Conservation (phyloP, 2,888 invertebrate genomes). For the Caenorhabditis sp. region DNA sequence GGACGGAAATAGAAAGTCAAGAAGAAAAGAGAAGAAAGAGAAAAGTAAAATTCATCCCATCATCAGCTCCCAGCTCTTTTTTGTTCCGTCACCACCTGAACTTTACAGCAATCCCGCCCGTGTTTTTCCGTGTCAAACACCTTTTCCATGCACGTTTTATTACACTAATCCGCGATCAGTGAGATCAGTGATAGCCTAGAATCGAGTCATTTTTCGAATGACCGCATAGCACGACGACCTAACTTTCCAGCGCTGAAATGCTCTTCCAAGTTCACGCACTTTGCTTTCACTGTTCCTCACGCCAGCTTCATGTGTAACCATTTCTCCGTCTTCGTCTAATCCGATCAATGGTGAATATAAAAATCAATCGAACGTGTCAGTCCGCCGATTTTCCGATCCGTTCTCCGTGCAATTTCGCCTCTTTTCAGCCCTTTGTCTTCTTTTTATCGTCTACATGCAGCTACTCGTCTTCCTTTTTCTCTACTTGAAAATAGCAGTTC, state of each 20-base stretch:
- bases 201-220: neutral
- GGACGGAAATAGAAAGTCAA: neutral
- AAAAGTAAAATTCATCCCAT: neutral
- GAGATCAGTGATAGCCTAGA: neutral
- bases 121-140: conserved; percentile 15
- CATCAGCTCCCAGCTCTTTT: too few relatives aligned
- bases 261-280: neutral
- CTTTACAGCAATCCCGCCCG: neutral
- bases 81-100: too few relatives aligned
- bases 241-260: too few relatives aligned
- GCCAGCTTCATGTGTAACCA: too few relatives aligned
- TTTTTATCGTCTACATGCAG: conserved; percentile 30
- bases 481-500: conserved; percentile 2
- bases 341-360: too few relatives aligned
- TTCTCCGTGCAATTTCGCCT: neutral
- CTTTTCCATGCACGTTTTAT: conserved; percentile 1
- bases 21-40: neutral
- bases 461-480: conserved; percentile 16
- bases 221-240: too few relatives aligned
- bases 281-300: neutral
- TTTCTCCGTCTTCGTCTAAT: too few relatives aligned
- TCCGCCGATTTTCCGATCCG: too few relatives aligned
- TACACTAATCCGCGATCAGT: neutral
- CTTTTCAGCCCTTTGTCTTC: conserved; percentile 20
- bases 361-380: too few relatives aligned